Evolutionary conservation across 92 coral and sea anemone species (phyloP).

Genomic region (Parazoanthus atlanticus): DNA sequence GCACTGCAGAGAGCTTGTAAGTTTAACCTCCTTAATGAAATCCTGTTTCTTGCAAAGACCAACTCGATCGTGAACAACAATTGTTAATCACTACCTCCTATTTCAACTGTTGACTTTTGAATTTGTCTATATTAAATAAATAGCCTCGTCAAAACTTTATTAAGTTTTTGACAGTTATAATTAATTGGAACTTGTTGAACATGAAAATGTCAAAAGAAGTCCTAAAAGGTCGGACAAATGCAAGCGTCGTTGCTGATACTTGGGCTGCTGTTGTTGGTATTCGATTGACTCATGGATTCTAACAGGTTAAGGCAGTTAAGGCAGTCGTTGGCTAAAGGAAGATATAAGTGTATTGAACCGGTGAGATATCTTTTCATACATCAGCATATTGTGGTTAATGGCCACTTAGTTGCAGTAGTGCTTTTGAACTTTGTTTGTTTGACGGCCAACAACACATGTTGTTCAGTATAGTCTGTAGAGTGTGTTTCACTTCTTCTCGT

Average conservation of each 20-base stretch:
- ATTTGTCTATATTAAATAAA: neutral
- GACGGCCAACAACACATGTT: neutral
- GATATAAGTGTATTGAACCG: conserved; percentile 3
- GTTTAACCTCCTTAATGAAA: neutral
- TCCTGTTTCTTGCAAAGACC: neutral
- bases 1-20: neutral
- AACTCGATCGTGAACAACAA: neutral
- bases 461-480: neutral
- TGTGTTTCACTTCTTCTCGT: neutral
- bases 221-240: neutral
- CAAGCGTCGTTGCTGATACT: neutral
- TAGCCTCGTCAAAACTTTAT: neutral
- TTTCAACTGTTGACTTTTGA: neutral
- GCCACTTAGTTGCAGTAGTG: neutral
- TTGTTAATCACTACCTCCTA: neutral
- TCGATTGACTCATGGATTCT: neutral
- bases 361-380: neutral
- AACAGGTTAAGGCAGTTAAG: neutral
- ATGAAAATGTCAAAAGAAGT: neutral
- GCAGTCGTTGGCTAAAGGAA: neutral
- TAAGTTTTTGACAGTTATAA: conserved; percentile 17
- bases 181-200: conserved; percentile 1
- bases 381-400: neutral
- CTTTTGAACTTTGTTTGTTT: neutral
- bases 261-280: neutral